Conservation (phyloP, 2,797 vertebrate species). For the Tenualosa ilisha region DNA sequence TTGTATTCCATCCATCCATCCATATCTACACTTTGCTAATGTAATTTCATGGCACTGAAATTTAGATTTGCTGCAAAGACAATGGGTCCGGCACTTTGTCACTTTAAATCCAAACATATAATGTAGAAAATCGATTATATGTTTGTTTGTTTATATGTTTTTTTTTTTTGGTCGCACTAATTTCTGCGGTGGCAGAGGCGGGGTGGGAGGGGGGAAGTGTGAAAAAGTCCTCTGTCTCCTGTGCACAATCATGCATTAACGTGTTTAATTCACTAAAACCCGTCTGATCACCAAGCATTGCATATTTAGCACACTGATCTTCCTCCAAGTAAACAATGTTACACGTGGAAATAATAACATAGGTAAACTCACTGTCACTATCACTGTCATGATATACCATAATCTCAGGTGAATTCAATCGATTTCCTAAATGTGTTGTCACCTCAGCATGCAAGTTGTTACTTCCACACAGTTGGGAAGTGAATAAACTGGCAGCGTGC, state of each 20-base stretch:
- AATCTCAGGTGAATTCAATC: not conserved
- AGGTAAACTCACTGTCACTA: no score
- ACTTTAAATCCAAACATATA: no score
- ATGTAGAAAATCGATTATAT: no score
- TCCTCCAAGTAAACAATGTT: not conserved
- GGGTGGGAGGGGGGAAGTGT: no score
- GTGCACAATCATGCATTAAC: not conserved
- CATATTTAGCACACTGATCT: not conserved
- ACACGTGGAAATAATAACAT: not conserved
- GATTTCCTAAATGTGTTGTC: not conserved
- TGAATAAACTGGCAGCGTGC: not conserved
- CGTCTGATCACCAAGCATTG: not conserved
- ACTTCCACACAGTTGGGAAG: not conserved
- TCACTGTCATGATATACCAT: not conserved
- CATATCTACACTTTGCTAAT: no score
- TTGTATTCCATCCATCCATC: no score
- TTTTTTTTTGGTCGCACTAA: no score
- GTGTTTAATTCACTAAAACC: not conserved
- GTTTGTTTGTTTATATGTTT: no score
- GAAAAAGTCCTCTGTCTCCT: not conserved
- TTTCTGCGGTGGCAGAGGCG: no score
- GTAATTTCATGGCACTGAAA: no score
- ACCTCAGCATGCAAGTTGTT: not conserved
- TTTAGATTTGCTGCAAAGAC: no score
- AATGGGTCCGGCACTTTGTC: no score